Evolutionary conservation across 1,140 invertebrate species (phyloP).

Genomic region (Hermetia illucens): DNA sequence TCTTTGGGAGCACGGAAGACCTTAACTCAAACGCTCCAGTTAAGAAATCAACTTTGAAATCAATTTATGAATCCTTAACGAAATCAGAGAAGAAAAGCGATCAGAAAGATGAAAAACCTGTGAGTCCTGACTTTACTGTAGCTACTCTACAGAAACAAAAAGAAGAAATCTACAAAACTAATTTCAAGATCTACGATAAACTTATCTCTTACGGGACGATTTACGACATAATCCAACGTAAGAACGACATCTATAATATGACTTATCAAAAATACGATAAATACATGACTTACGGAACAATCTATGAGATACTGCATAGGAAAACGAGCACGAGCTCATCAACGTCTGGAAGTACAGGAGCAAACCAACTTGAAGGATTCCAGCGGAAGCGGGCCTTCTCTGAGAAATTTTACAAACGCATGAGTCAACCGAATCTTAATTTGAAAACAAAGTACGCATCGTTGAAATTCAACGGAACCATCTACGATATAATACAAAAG

Average conservation of each 20-base stretch:
- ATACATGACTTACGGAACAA: slow-evolving; percentile 31
- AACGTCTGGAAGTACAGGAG: no score
- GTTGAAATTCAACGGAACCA: slow-evolving; percentile 5
- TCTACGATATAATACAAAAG: slow-evolving; percentile 24
- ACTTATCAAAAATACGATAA: slow-evolving; percentile 29
- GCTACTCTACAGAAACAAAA: neutral
- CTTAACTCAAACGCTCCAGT: no score
- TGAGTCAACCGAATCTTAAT: neutral
- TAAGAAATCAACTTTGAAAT: neutral
- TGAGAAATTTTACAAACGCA: slow-evolving; percentile 5
- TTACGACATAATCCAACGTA: slow-evolving; percentile 29
- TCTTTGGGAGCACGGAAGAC: no score
- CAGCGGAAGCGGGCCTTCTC: slow-evolving; percentile 5
- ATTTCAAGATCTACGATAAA: slow-evolving; percentile 29
- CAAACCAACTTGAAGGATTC: slow-evolving; percentile 1
- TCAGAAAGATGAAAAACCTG: no score
- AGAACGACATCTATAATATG: slow-evolving; percentile 27
- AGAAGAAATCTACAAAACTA: slow-evolving; percentile 14
- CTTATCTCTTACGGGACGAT: slow-evolving; percentile 25
- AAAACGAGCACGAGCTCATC: slow-evolving; percentile 2
- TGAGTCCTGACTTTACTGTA: neutral
- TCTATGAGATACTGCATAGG: slow-evolving; percentile 28
- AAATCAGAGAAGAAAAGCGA: slow-evolving; percentile 11
- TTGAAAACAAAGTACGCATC: neutral
- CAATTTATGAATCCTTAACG: neutral